Percentiles rank a stretch among this genome's conserved stretches.
phyloP scores from a whole-genome alignment of 2,888 invertebrate genomes.

The Melitaea athalia region DNA sequence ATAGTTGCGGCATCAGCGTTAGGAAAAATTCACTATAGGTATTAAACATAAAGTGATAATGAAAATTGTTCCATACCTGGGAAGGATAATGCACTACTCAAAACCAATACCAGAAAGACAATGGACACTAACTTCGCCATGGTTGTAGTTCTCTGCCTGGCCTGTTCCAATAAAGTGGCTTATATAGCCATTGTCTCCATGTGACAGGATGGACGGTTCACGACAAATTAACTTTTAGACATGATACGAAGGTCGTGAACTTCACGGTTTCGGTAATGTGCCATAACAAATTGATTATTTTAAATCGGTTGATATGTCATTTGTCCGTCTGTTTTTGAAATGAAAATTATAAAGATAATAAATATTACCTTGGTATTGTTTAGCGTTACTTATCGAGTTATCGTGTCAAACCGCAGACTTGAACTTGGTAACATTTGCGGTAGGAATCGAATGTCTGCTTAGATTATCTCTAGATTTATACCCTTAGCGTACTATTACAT shows the following conservation, averaged over 20 bases:
- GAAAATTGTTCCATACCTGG: constrained; percentile 12
- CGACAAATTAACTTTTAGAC: constrained; percentile 13
- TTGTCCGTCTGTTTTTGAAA: constrained; percentile 6
- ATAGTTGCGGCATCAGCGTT: no score
- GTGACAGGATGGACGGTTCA: constrained; percentile 23
- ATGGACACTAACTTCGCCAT: constrained; percentile 19
- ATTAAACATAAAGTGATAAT: background rate
- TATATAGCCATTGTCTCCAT: constrained; percentile 25
- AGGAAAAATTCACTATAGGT: background rate
- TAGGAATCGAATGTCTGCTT: background rate
- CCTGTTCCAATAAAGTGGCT: background rate
- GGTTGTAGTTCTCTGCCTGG: background rate
- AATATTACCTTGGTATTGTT: background rate
- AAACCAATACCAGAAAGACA: constrained; percentile 11
- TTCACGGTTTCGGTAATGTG: constrained; percentile 19
- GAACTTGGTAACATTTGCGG: background rate
- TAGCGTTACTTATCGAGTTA: background rate
- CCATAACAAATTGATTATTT: constrained; percentile 9
- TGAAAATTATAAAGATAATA: constrained; percentile 1
- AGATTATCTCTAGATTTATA: background rate
- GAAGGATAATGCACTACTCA: constrained; percentile 13
- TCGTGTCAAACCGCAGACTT: background rate
- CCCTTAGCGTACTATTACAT: background rate
- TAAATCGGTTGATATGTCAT: constrained; percentile 7
- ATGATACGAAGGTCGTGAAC: constrained; percentile 23